Percentiles rank a stretch among this genome's conserved stretches.
Evolutionary conservation across 2,888 invertebrate species (phyloP).

Genomic region (Trichacis sp.): DNA sequence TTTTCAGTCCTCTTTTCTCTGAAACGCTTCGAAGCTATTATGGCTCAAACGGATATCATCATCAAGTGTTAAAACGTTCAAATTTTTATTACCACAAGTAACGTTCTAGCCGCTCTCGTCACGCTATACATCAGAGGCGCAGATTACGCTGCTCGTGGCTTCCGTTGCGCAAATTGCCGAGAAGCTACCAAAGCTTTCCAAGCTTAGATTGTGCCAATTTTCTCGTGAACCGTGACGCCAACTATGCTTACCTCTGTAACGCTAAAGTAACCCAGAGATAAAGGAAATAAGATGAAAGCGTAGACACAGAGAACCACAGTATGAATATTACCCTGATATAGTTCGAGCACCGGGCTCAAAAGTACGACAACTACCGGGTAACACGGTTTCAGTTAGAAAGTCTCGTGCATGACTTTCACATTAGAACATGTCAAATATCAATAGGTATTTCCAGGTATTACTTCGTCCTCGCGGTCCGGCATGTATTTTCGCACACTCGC

Average conservation of each 20-base stretch:
- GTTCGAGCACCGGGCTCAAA: no score
- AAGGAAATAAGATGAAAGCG: conserved; percentile 7
- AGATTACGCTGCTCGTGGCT: conserved; percentile 33
- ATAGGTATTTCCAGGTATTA: no score
- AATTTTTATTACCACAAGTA: conserved; percentile 34
- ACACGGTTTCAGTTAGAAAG: no score
- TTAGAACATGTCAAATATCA: no score
- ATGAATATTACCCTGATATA: no score
- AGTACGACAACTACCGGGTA: no score
- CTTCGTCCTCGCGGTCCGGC: no score
- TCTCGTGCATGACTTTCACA: no score
- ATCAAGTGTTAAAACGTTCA: conserved; percentile 1
- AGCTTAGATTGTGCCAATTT: conserved; percentile 41
- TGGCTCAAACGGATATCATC: not conserved
- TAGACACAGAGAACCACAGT: no score
- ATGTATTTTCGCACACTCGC: no score
- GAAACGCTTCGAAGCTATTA: not conserved
- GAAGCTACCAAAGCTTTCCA: conserved; percentile 37
- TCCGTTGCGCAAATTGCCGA: conserved; percentile 40
- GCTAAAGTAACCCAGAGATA: conserved; percentile 14
- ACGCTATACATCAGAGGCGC: conserved; percentile 19
- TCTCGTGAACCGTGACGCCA: conserved; percentile 32
- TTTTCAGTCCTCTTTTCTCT: not conserved
- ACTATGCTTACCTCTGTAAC: conserved; percentile 30
- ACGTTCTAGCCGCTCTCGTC: conserved; percentile 29